These are phyloP conservation scores for Meiosimyza decipiens DNA, from an alignment of 2,888 invertebrate genomes.

Conservation along the genomic window DNA sequence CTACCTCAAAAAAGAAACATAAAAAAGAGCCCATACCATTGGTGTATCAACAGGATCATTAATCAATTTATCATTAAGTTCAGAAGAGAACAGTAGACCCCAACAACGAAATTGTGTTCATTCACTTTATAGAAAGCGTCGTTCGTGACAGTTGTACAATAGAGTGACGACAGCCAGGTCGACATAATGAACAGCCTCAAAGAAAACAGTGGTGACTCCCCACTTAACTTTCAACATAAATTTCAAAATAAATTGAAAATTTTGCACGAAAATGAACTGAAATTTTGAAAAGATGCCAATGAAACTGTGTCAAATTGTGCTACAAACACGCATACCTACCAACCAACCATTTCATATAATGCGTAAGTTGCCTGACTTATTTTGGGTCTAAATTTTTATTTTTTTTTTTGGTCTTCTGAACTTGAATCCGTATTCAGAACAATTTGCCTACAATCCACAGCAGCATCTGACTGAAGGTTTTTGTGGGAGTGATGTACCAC, in stretches of 20 bases:
- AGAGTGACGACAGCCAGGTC: background rate
- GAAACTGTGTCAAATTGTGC: slow-evolving; percentile 32
- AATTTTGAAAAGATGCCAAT: slow-evolving; percentile 1
- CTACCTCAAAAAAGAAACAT: background rate
- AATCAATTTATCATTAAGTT: slow-evolving; percentile 7
- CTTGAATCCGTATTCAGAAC: background rate
- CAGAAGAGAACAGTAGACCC: background rate
- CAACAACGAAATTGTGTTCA: background rate
- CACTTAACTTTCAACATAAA: background rate
- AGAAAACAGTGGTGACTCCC: too few relatives aligned
- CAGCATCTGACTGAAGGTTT: background rate
- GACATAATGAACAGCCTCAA: slow-evolving; percentile 25
- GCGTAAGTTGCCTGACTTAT: background rate
- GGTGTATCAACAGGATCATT: background rate
- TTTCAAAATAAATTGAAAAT: slow-evolving; percentile 31
- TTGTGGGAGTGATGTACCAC: background rate
- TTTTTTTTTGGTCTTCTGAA: slow-evolving; percentile 1
- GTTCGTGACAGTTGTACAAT: slow-evolving; percentile 26
- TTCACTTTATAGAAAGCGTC: slow-evolving; percentile 7
- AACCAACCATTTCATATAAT: background rate
- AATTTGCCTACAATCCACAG: slow-evolving; percentile 30
- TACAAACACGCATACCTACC: background rate
- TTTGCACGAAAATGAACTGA: slow-evolving; percentile 3
- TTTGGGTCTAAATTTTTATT: background rate
- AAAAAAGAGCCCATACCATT: background rate